Base-by-base conservation (phyloP, 1,140 invertebrate species). In the Brachystomella parvula region DNA sequence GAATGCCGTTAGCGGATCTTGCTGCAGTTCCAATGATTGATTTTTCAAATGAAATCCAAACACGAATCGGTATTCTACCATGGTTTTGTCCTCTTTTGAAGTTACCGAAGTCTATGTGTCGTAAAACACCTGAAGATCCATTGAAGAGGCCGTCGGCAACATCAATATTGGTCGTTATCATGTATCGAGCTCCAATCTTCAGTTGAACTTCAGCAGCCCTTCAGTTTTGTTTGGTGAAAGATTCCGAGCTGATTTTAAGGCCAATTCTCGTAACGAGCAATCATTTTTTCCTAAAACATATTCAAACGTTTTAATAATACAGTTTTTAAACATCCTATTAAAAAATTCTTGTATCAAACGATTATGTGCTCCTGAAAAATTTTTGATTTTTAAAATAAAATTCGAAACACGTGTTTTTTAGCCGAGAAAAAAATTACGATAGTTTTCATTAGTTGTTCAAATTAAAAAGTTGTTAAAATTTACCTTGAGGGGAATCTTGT, bases 81-180 rank as follows among this genome's bases (percentile, higher is more conserved):
- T 21, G 9, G 9, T 44, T 33, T 32, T 9, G 0, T 33, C 1
- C 9, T 6, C n/a, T 28, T 39, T 39, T 19, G 35, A n/a, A n/a
- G n/a, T n/a, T n/a, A 39, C 56, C 56, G 56, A 49, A 66, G 19
- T 75, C 73, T 58, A 76, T 67, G 17, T 68, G 44, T 66, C 47
- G 65, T 63, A 76, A 71, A 24, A 66, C 65, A 57, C 75, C 77
- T 65, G 73, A 74, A 61, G 71, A 66, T 21, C 76, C 75, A 66
- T 78, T 77, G 67, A 74, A 74, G 26, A 77, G 70, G 12, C 76
- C 76, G 66, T 77, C 74, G n/a, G 59, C 12, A 0, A 74, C 70
- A 59, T 75, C 49, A 24, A 76, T 70, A 65, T 78, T 77, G 33
- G 70, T 72, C 3, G 73, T 74, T 61, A 78, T 70, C 69, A 78